These are phyloP conservation scores for Drosophila nasuta DNA, from an alignment of 1,140 invertebrate species.

Conservation along the genomic window DNA sequence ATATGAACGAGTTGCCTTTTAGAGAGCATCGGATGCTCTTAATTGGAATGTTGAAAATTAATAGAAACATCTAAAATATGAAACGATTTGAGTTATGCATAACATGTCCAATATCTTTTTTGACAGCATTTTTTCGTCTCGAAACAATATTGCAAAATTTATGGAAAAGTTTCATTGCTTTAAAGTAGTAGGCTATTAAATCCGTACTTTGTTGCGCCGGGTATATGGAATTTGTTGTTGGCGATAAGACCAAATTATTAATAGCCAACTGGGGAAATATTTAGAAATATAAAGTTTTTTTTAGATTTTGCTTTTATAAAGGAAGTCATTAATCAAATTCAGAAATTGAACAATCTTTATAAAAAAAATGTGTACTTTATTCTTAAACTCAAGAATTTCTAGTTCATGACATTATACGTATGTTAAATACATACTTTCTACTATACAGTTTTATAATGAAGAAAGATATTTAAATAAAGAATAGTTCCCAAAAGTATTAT, in stretches of 20 bases:
- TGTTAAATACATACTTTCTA: too few relatives aligned
- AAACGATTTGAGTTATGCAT: slow-evolving; percentile 48
- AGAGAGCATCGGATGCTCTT: slow-evolving; percentile 31
- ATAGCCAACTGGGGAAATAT: neutral
- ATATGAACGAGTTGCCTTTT: slow-evolving; percentile 44
- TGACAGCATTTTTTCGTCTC: slow-evolving; percentile 16
- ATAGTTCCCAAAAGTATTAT: too few relatives aligned
- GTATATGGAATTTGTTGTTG: neutral
- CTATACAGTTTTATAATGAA: too few relatives aligned
- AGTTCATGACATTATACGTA: too few relatives aligned
- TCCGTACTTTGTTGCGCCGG: neutral
- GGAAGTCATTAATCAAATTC: too few relatives aligned
- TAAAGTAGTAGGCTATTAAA: neutral
- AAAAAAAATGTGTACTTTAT: too few relatives aligned
- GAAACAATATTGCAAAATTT: slow-evolving; percentile 14
- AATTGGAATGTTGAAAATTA: slow-evolving; percentile 71
- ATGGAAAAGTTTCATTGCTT: neutral
- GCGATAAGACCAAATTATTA: neutral
- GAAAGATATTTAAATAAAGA: too few relatives aligned
- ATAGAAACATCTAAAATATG: slow-evolving; percentile 60
- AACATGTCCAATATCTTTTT: slow-evolving; percentile 27
- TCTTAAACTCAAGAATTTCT: too few relatives aligned
- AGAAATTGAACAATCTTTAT: too few relatives aligned
- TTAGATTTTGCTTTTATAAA: neutral
- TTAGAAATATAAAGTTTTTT: neutral